These are phyloP conservation scores for Drosophila cardini DNA, from an alignment of 1,140 invertebrate genomes.

Conservation along the genomic window DNA sequence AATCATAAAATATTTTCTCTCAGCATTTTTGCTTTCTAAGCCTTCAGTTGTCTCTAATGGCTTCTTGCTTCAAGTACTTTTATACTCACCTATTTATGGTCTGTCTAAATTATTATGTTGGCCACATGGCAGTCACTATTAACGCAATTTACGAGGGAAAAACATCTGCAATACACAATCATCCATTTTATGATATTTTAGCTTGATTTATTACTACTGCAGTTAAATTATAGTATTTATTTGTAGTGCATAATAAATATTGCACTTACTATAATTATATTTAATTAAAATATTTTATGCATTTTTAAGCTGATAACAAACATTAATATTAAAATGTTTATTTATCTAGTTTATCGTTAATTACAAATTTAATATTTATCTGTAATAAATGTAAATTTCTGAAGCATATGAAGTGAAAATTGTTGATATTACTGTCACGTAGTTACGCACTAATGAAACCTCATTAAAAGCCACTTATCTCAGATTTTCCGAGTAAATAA, in stretches of 20 bases:
- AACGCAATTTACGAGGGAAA: background rate
- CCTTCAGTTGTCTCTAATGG: background rate
- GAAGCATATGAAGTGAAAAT: constrained; percentile 1
- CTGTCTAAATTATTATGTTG: background rate
- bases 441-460: constrained; percentile 6
- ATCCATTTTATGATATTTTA: background rate
- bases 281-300: too few species aligned
- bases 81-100: background rate
- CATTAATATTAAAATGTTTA: too few species aligned
- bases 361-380: too few species aligned
- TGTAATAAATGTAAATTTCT: too few species aligned
- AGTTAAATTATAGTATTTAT: too few species aligned
- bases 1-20: too few species aligned
- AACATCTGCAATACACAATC: background rate
- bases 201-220: too few species aligned
- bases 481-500: constrained; percentile 12
- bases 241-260: too few species aligned
- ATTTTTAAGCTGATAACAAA: too few species aligned
- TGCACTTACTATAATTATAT: too few species aligned
- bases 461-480: constrained; percentile 25
- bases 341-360: too few species aligned
- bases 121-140: background rate
- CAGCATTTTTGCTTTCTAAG: background rate
- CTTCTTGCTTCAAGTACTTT: too few species aligned
- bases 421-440: constrained; percentile 9